phyloP scores from a whole-genome alignment of 2,888 invertebrate species.

The Rugalucina vietnamica region DNA sequence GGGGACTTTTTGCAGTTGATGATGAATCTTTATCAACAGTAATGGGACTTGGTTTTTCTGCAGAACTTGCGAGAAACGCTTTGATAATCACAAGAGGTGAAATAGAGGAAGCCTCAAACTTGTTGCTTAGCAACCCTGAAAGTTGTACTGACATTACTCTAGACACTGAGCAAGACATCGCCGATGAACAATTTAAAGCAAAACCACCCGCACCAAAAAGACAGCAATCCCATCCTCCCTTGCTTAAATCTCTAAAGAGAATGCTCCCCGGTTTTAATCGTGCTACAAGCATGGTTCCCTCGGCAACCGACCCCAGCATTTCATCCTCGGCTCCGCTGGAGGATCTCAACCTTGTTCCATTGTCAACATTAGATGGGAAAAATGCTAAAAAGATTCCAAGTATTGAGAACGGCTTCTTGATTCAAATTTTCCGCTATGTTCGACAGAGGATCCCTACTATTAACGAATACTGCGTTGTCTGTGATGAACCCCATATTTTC shows the following conservation, averaged over 20 bases:
- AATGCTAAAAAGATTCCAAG: constrained; percentile 72
- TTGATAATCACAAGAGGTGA: constrained; percentile 72
- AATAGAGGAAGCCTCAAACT: constrained; percentile 68
- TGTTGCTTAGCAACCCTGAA: constrained; percentile 66
- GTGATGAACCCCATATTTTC: constrained; percentile 81
- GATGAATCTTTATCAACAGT: constrained; percentile 67
- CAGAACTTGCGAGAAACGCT: constrained; percentile 70
- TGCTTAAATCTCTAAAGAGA: constrained; percentile 54
- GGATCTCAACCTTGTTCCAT: constrained; percentile 65
- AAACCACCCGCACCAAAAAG: constrained; percentile 27
- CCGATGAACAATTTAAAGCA: neutral
- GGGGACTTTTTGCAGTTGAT: constrained; percentile 23
- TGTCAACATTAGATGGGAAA: constrained; percentile 67
- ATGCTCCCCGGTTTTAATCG: constrained; percentile 53
- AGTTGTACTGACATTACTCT: constrained; percentile 22
- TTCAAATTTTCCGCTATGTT: constrained; percentile 76
- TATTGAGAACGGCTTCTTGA: constrained; percentile 59
- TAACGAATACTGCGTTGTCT: constrained; percentile 81
- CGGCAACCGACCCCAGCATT: constrained; percentile 45
- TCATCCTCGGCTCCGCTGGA: constrained; percentile 27
- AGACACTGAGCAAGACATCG: constrained; percentile 16
- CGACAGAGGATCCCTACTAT: constrained; percentile 77
- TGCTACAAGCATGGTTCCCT: constrained; percentile 44
- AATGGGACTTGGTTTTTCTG: constrained; percentile 72
- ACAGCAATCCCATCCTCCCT: constrained; percentile 62